These are phyloP conservation scores for Netelia inedita DNA, from an alignment of 2,888 invertebrate species.

Conservation along the genomic window DNA sequence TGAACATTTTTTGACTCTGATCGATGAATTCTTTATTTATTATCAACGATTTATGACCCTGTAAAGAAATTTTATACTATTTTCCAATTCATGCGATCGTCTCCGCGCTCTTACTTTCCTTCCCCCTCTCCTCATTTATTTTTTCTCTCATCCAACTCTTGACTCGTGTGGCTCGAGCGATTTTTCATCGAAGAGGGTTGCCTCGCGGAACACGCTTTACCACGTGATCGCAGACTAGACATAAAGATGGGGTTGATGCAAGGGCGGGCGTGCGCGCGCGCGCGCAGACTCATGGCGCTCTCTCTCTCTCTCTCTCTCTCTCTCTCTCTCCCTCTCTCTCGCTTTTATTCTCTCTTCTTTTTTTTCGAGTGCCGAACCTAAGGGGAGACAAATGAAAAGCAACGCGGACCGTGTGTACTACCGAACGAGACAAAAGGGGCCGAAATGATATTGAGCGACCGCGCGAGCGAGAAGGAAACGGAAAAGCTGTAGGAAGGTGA, in stretches of 20 bases:
- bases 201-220: slow-evolving; percentile 2
- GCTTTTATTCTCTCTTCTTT: slow-evolving; percentile 30
- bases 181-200: slow-evolving; percentile 65
- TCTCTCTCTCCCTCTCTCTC: too few species aligned
- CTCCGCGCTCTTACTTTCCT: slow-evolving; percentile 14
- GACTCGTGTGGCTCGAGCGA: slow-evolving; percentile 55
- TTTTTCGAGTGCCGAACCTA: slow-evolving; percentile 40
- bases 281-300: slow-evolving; percentile 18
- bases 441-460: slow-evolving; percentile 62
- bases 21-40: slow-evolving; percentile 68
- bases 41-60: slow-evolving; percentile 61
- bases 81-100: slow-evolving; percentile 48
- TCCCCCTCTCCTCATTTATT: not conserved
- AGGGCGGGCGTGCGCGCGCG: not conserved
- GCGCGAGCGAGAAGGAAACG: slow-evolving; percentile 44
- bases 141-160: slow-evolving; percentile 46
- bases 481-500: slow-evolving; percentile 49
- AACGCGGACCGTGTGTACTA: slow-evolving; percentile 42
- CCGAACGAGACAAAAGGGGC: slow-evolving; percentile 62
- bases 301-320: not conserved
- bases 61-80: slow-evolving; percentile 32
- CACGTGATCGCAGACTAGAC: slow-evolving; percentile 41
- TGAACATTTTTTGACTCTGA: slow-evolving; percentile 62
- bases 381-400: slow-evolving; percentile 67
- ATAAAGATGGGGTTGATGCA: slow-evolving; percentile 47